A percentile compares a stretch with the other conserved stretches of the same genome.
Conservation (phyloP, 1,140 invertebrate genomes). For the Ostrea denselamellosa region DNA sequence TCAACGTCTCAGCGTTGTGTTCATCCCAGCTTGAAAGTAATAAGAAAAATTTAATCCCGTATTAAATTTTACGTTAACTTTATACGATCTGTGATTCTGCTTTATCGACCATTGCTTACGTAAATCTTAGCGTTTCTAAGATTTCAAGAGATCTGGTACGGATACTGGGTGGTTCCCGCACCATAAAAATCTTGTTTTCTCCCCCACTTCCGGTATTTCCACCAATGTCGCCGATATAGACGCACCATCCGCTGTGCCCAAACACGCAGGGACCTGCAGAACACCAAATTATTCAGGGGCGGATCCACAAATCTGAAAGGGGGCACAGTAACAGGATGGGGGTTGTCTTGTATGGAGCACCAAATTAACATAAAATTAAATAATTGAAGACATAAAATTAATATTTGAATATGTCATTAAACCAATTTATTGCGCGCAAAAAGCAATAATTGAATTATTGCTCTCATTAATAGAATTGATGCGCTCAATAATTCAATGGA, state of each 20-base stretch:
- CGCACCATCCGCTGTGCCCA: conserved; percentile 53
- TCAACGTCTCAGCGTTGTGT: conserved; percentile 57
- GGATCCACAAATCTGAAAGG: too few species aligned
- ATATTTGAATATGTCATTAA: too few species aligned
- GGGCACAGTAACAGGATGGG: too few species aligned
- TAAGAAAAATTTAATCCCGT: background rate
- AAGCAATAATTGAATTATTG: too few species aligned
- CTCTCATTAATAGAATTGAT: too few species aligned
- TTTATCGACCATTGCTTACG: background rate
- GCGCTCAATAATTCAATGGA: too few species aligned
- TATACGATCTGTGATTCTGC: background rate
- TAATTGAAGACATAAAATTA: too few species aligned
- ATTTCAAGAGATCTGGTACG: background rate
- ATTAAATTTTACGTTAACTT: too few species aligned
- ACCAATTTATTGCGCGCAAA: too few species aligned
- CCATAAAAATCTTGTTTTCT: conserved; percentile 62
- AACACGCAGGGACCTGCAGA: conserved; percentile 61
- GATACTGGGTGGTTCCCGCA: conserved; percentile 57
- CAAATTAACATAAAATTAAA: too few species aligned
- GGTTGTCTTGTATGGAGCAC: too few species aligned
- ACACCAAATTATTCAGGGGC: background rate
- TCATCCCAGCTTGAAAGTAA: conserved; percentile 54
- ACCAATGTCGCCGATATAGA: conserved; percentile 68
- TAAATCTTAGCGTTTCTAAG: conserved; percentile 8
- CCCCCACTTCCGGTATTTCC: conserved; percentile 59